Percentiles rank a stretch among this genome's conserved stretches.
phyloP scores from a whole-genome alignment of 2,113 vertebrate genomes.

The Rhinolophus sinicus region DNA sequence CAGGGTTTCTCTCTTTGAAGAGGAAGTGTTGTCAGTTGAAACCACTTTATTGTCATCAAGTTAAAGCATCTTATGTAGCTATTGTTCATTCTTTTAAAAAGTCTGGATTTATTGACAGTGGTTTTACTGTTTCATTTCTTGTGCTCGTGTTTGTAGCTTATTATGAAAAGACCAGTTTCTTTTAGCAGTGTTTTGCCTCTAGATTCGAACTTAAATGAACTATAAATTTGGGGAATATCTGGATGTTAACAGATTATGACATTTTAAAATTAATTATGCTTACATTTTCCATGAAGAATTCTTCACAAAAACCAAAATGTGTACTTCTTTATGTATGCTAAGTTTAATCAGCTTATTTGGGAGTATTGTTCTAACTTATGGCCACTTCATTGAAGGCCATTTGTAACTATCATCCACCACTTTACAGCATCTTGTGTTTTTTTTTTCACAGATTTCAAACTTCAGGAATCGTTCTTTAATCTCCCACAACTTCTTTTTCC shows the following conservation, averaged over 20 bases:
- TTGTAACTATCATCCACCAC: slow-evolving; percentile 56
- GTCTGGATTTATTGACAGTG: neutral
- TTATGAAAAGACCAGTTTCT: slow-evolving; percentile 6
- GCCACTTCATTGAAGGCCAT: slow-evolving; percentile 52
- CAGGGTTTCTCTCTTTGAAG: neutral
- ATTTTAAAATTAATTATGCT: slow-evolving; percentile 53
- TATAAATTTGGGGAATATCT: neutral
- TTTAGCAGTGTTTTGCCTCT: neutral
- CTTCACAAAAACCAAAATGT: slow-evolving; percentile 5
- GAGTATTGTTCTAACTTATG: slow-evolving; percentile 43
- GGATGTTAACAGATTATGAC: neutral
- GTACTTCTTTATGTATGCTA: neutral
- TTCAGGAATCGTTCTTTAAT: slow-evolving; percentile 81
- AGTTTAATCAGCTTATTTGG: slow-evolving; percentile 37
- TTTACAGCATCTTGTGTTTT: slow-evolving; percentile 74
- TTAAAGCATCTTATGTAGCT: neutral
- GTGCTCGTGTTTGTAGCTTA: neutral
- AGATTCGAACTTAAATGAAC: neutral
- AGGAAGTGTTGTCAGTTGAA: neutral
- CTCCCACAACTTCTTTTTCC: slow-evolving; percentile 82
- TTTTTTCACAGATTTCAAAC: slow-evolving; percentile 80
- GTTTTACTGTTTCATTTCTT: slow-evolving; percentile 21
- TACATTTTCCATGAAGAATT: slow-evolving; percentile 28
- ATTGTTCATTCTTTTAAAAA: slow-evolving; percentile 49
- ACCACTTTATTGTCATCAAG: neutral